Evolutionary conservation across 2,113 vertebrate genomes (phyloP), one percentile per base, ranked within the genome.

Genomic region (Penelope pileata): DNA sequence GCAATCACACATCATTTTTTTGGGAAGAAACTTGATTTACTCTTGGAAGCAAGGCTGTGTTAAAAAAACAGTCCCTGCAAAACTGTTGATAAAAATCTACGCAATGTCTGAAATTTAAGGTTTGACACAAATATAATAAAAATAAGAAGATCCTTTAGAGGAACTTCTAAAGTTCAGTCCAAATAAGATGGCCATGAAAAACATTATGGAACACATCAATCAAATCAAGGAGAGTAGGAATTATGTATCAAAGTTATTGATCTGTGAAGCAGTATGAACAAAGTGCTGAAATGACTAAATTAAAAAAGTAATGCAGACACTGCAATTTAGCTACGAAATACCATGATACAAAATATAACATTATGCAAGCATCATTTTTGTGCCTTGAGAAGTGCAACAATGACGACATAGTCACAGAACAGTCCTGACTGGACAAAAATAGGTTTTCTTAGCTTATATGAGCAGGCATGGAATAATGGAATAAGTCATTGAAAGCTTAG

Each of bases 1-100:
- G 68, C 79, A 90, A 66, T 70, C 29, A 74, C 47, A 91, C 63
- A 34, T 6, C 26, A 47, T 29, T 89, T 10, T n/a, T 83, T 86
- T 91, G 66, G 69, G 95, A 96, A 92, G 4, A 76, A 78, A 69
- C 8, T 32, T 40, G 10, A 75, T 68, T 79, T 80, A 77, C 40
- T 47, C 43, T 27, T 80, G 45, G 51, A 88, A 26, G 17, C 29
- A 48, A 48, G 48, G 50, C 36, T 62, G 27, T 15, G 34, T 62
- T 63, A 53, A 66, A 88, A 77, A 70, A 84, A 16, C 6, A 77
- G 45, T 4, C 2, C 21, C n/a, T 76, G 12, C 22, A 76, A 24
- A 81, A 45, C 16, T 2, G 2, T 0, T 58, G n/a, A 67, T 23
- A 45, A 82, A 82, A n/a, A n/a, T n/a, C n/a, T n/a, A n/a, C n/a